These are phyloP conservation scores for Eciton burchellii DNA, from an alignment of 1,140 invertebrate species.

Conservation along the genomic window DNA sequence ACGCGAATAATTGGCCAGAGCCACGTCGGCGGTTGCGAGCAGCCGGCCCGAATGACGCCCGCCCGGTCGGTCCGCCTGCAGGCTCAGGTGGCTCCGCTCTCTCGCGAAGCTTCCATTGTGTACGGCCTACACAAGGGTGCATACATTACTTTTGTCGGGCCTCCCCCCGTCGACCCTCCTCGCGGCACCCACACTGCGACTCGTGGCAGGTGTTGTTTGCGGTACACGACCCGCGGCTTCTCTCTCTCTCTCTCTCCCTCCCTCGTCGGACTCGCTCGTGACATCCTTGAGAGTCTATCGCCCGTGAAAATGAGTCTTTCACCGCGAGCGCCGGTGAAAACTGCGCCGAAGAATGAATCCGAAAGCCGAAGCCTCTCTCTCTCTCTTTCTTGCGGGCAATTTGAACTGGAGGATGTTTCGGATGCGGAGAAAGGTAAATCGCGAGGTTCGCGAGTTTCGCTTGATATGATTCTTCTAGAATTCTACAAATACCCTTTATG, in stretches of 20 bases:
- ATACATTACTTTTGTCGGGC: conserved; percentile 80
- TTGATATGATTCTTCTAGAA: no score
- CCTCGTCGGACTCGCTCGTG: conserved; percentile 32
- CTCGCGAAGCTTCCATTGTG: conserved; percentile 69
- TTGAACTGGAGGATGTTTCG: no score
- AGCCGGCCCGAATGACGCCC: conserved; percentile 74
- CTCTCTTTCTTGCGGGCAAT: no score
- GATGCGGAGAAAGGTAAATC: no score
- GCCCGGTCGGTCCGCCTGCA: conserved; percentile 72
- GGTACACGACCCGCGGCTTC: conserved; percentile 43
- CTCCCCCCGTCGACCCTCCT: conserved; percentile 62
- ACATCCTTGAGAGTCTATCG: conserved; percentile 60
- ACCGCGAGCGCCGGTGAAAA: no score
- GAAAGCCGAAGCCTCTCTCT: neutral
- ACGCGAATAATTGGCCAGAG: conserved; percentile 65
- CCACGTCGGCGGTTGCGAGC: conserved; percentile 62
- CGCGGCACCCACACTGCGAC: conserved; percentile 75
- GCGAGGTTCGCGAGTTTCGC: no score
- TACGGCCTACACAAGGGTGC: conserved; percentile 76
- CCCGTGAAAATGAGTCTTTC: conserved; percentile 60
- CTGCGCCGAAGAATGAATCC: neutral
- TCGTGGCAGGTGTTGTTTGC: conserved; percentile 78
- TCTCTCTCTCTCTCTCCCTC: neutral
- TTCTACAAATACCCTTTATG: no score
- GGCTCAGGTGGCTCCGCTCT: conserved; percentile 77